A percentile compares a stretch with the other conserved stretches of the same genome.
Conservation (phyloP, 2,113 vertebrate genomes). For the Dolichotis patagonum region DNA sequence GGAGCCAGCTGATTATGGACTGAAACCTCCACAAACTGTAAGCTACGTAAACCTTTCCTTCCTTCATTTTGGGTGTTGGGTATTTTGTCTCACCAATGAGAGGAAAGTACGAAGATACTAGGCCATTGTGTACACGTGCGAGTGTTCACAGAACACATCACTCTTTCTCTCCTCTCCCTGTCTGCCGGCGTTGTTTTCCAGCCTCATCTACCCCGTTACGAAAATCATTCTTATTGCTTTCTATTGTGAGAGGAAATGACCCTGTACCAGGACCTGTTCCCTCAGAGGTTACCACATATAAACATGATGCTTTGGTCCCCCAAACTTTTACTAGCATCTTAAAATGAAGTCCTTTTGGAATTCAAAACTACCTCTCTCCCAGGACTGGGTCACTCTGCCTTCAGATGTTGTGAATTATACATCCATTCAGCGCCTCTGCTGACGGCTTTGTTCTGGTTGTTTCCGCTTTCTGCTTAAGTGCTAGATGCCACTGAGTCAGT, state of each 20-base stretch:
- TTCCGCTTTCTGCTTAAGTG: background rate
- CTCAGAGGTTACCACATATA: background rate
- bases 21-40: too few relatives aligned
- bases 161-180: background rate
- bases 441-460: background rate
- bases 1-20: too few relatives aligned
- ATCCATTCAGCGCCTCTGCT: background rate
- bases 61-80: too few relatives aligned
- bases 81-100: too few relatives aligned
- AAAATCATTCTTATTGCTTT: slow-evolving; percentile 6
- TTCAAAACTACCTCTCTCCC: background rate
- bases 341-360: background rate
- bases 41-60: too few relatives aligned
- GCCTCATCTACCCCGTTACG: background rate
- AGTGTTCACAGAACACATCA: background rate
- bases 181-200: background rate
- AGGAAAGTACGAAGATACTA: too few relatives aligned
- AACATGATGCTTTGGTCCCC: background rate
- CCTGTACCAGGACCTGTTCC: background rate
- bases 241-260: background rate
- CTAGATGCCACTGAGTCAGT: background rate
- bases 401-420: background rate
- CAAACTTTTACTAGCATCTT: background rate
- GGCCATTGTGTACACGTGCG: background rate
- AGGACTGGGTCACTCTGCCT: background rate